Evolutionary conservation across 2,888 invertebrate genomes (phyloP), one percentile per base, ranked within the genome.

Genomic region (Melikaiella ostensackeni): DNA sequence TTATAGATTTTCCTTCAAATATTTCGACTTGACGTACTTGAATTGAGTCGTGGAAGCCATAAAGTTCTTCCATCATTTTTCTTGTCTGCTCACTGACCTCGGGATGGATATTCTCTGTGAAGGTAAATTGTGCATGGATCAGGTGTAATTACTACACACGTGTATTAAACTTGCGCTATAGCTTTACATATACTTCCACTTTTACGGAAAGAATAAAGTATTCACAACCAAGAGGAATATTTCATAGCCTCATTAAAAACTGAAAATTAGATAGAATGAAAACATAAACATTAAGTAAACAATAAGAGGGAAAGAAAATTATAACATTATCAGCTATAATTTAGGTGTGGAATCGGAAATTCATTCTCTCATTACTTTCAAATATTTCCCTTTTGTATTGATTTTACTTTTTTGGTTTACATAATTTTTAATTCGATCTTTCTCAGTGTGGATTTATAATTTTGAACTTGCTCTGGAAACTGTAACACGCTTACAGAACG

Each of bases 81-180:
- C n/a, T 30, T 46, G 9, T 35, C 16, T 35, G 35, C 11, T 63
- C 33, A 11, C 63, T 63, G 63, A 63, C n/a, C 35, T 33, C 33
- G 11, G n/a, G 35, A 35, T 35, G 63, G 35, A 33, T 63, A 35
- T 61, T 33, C 27, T 19, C 50, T 70, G 19, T 30, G 13, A 11
- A 8, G 11, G 50, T 70, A 46, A 70, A 50, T 70, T 50, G 33
- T 70, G 27, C 30, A 50, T 24, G 30, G n/a, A 63, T 21, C 19
- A 35, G 5, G 35, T 35, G n/a, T 30, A 62, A 30, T 27, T 7
- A 27, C 11, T 62, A 33, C 19, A 33, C 3, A 62, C 19, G 11
- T 38, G 11, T 66, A 46, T 27, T 27, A 57, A 11, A n/a, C 9
- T n/a, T 57, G 5, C 13, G 3, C 27, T 13, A 13, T 24, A 57